Evolutionary conservation across 2,888 invertebrate genomes (phyloP).

Genomic region (Noctua janthe): DNA sequence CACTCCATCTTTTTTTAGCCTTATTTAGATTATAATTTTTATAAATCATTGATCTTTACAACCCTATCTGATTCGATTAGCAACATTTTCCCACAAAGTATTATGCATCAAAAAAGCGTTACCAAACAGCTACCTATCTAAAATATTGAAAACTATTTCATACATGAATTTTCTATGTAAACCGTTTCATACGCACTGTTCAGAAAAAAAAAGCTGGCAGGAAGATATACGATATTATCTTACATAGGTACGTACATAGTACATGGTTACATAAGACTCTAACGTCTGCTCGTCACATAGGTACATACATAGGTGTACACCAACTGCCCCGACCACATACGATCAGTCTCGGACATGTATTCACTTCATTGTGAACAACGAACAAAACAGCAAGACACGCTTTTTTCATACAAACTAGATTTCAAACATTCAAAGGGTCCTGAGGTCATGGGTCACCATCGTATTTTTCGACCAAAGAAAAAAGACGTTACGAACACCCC

Average conservation of each 20-base stretch:
- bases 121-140: not conserved
- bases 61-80: not conserved
- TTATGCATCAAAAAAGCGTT: too few species aligned
- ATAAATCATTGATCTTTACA: not conserved
- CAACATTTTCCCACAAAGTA: not conserved
- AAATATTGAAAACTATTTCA: not conserved
- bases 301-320: slow-evolving; percentile 56
- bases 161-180: not conserved
- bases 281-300: slow-evolving; percentile 45
- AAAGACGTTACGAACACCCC: slow-evolving; percentile 87
- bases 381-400: slow-evolving; percentile 81
- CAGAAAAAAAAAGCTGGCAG: not conserved
- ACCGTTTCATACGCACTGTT: not conserved
- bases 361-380: slow-evolving; percentile 76
- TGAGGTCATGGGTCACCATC: slow-evolving; percentile 87
- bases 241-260: slow-evolving; percentile 6
- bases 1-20: not conserved
- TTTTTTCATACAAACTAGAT: slow-evolving; percentile 88
- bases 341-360: slow-evolving; percentile 79
- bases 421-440: slow-evolving; percentile 85
- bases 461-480: slow-evolving; percentile 86
- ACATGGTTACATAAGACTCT: slow-evolving; percentile 16
- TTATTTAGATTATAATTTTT: not conserved
- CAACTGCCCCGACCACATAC: slow-evolving; percentile 79
- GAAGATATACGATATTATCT: not conserved